Evolutionary conservation across 2,888 invertebrate genomes (phyloP), one percentile per base, ranked within the genome.

Genomic region (Polydrusus tereticollis): DNA sequence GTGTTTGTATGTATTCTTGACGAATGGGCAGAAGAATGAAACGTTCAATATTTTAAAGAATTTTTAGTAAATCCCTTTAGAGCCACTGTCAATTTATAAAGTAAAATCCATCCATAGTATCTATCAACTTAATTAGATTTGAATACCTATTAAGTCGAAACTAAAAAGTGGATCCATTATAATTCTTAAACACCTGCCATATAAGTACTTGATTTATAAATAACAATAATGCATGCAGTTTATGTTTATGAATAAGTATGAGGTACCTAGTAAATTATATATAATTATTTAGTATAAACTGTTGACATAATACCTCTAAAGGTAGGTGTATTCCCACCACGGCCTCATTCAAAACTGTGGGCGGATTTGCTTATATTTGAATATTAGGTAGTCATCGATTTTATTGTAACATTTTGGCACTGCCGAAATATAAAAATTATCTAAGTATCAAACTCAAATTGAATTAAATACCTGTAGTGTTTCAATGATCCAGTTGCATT

Each of bases 1-100:
- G 72, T 78, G 75, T 79, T 77, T 79, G 77, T 77, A 74, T 78
- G 76, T 77, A 77, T 74, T 77, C 66, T 57, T 67, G 70, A 74
- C 65, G 65, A 66, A 70, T 55, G 33, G 18, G 33, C 52, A 55
- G 14, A 55, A 29, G 26, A 52, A 52, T 16, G 10, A 55, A 55
- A 55, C 18, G 52, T 18, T 55, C 52, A 29, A 47, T 47, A 47
- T 47, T 23, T 47, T 20, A 3, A 21, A 23, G 21, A 47, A 21
- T 21, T 23, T n/a, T n/a, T 47, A 2, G 2, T 41, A 4, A 3
- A 7, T 16, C 16, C 16, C 16, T 14, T 1, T 16, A 41, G 16
- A 41, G 1, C 1, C 36, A 36, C 8, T 4, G 12, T 36, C 4
- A 2, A 12, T 12, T 12, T 36, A 1, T 36, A 7, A n/a, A 36